Evolutionary conservation across 2,888 invertebrate species (phyloP), one percentile per base, ranked within the genome.

Genomic region (Ormyrus nitidulus): DNA sequence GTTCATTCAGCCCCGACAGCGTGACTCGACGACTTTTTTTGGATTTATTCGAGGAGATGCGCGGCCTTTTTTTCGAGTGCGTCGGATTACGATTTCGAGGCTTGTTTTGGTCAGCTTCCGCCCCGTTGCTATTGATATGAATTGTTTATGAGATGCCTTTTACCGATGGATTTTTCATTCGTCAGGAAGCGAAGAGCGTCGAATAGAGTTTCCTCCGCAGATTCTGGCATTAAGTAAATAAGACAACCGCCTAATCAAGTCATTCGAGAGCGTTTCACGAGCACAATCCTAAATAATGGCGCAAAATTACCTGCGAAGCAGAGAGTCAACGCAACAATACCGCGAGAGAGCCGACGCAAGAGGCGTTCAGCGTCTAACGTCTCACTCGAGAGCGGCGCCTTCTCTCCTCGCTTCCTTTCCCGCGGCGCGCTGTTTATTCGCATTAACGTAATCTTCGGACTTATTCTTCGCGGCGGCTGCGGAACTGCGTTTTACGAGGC

Each of bases 1-100:
- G 53, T 51, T 61, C 46, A 53, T 49, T 13, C 51, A 61, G 59
- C 56, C 49, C 10, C 49, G 19, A 6, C 11, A 5, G 58, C 51
- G 65, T 80, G 80, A 80, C 80, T 80, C 71, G 70, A 54, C 79
- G 53, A n/a, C 19, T 80, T 61, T 11, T 34, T 49, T 8, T 13
- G 49, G 46, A 44, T 53, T 53, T 44, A 44, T 58, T 48, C 11
- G 11, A 13, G 5, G 10, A 56, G n/a, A 46, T 54, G 58, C 19
- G 58, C 5, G 19, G 10, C 2, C 46, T 5, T 64, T n/a, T 48
- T 6, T 46, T 6, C 13, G 6, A 34, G 49, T 78, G 34, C 49
- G 49, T 77, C 65, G 49, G 59, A 48, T 51, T 53, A 68, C 58
- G 72, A 71, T 77, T 77, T 59, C 34, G 19, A 10, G 53, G 9